Evolutionary conservation across 2,797 vertebrate species (phyloP), one percentile per base, ranked within the genome.

Genomic region (Hipposideros larvatus): DNA sequence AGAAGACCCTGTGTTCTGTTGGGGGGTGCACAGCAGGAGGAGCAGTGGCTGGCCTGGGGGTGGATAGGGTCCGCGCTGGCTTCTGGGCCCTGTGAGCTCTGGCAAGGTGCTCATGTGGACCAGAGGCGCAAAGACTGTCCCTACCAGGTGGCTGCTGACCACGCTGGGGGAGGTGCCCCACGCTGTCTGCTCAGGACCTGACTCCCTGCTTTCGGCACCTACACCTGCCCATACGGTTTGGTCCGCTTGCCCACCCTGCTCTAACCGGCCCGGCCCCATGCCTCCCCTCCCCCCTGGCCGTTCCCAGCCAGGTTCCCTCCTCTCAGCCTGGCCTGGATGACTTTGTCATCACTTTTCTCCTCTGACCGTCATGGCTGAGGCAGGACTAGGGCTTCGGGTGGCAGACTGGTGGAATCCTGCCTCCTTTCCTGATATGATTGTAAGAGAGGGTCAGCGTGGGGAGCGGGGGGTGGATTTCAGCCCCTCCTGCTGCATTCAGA

Each of bases 401-500:
- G 18, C 2, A 8, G 10, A 18, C 18, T 19, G 19, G 37, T 1
- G 26, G 61, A 11, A 10, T 63, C 88, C 63, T 11, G 16, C 11
- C 28, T 8, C 26, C n/a, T 87, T 74, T 89, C 61, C 55, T 75
- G 90, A 21, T 5, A 21, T 22, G 53, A 11, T 8, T 3, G 26
- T 4, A 5, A 31, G 34, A 26, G 19, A 4, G n/a, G 53, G 43
- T 10, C 26, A 5, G 18, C 1, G 75, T 41, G 24, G 55, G 1
- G 31, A 4, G 78, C 43, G 78, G n/a, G 16, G 3, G 83, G 31
- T 15, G 11, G 31, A 0, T 65, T 7, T 68, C 8, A 41, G 4
- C 26, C 7, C 0, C 1, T 0, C 0, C 1, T 0, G 70, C 59
- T 2, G 28, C 6, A 0, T 26, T 61, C 41, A 3, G 73, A 77